These are phyloP conservation scores for Dolichotis patagonum DNA, from an alignment of 2,113 vertebrate species.

Conservation along the genomic window DNA sequence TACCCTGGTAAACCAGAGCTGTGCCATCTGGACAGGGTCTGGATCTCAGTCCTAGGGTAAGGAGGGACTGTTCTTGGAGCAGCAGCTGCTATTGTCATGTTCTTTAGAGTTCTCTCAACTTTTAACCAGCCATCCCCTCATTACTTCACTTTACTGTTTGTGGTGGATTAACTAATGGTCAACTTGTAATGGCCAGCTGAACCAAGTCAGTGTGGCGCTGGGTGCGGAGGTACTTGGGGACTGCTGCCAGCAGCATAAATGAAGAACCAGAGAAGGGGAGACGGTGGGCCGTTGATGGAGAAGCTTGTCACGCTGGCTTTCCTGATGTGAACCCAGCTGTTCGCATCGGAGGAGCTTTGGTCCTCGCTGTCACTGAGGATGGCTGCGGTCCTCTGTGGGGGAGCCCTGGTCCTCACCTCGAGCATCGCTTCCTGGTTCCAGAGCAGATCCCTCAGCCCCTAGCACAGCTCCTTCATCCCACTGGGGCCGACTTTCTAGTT, in stretches of 20 bases:
- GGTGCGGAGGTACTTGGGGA: background rate
- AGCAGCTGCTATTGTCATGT: background rate
- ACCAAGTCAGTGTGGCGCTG: background rate
- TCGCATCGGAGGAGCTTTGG: background rate
- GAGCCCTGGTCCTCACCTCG: background rate
- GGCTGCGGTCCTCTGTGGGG: background rate
- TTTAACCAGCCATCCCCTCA: background rate
- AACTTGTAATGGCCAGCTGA: background rate
- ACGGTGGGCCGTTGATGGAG: too few relatives aligned
- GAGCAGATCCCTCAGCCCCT: too few relatives aligned
- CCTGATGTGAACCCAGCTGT: too few relatives aligned
- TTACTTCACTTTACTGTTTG: background rate
- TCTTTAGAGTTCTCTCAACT: background rate
- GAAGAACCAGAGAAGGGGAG: too few relatives aligned
- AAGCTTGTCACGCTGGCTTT: too few relatives aligned
- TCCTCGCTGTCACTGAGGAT: background rate
- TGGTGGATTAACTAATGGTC: background rate
- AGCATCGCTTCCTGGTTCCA: too few relatives aligned
- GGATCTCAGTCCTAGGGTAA: background rate
- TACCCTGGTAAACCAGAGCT: background rate
- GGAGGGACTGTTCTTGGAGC: too few relatives aligned
- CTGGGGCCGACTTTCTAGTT: too few relatives aligned
- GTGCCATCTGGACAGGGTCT: background rate
- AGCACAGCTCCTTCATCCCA: too few relatives aligned
- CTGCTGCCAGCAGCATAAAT: background rate